These are phyloP conservation scores for Drosophila orena DNA, from an alignment of 1,140 invertebrate species.

Conservation along the genomic window DNA sequence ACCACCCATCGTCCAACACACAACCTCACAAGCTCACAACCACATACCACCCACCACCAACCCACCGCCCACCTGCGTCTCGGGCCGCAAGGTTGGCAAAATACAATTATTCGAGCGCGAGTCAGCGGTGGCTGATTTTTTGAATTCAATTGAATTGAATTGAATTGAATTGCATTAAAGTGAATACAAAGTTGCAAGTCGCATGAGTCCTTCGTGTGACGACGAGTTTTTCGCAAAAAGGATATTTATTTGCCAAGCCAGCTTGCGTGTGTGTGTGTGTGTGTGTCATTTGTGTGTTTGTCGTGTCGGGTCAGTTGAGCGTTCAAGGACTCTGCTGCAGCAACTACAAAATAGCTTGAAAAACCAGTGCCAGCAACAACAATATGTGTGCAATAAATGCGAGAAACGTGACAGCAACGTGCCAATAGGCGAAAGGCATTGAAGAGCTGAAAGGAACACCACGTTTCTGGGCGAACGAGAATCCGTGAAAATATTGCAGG, in stretches of 20 bases:
- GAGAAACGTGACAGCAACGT: conserved; percentile 44
- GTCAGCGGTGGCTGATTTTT: conserved; percentile 15
- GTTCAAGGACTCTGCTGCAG: conserved; percentile 74
- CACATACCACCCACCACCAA: not conserved
- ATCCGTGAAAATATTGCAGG: conserved; percentile 43
- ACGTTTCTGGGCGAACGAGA: conserved; percentile 19
- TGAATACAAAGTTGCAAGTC: conserved; percentile 24
- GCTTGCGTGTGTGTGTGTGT: conserved; percentile 21
- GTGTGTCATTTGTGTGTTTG: conserved; percentile 53
- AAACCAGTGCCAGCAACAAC: conserved; percentile 42
- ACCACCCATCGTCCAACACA: conserved; percentile 10
- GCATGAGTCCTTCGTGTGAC: conserved; percentile 28
- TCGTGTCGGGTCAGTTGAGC: conserved; percentile 79
- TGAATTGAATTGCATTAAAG: conserved; percentile 18
- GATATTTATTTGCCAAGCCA: conserved; percentile 17
- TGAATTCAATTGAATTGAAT: conserved; percentile 14
- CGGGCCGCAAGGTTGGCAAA: conserved; percentile 25
- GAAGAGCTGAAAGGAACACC: conserved; percentile 16
- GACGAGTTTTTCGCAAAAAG: not conserved
- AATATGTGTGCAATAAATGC: conserved; percentile 55
- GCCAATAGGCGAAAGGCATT: conserved; percentile 25
- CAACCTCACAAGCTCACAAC: not conserved
- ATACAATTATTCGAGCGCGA: conserved; percentile 42
- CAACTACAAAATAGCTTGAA: conserved; percentile 33
- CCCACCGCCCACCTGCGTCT: conserved; percentile 2